Evolutionary conservation across 2,797 vertebrate genomes (phyloP).

Genomic region (Falco novaeseelandiae): DNA sequence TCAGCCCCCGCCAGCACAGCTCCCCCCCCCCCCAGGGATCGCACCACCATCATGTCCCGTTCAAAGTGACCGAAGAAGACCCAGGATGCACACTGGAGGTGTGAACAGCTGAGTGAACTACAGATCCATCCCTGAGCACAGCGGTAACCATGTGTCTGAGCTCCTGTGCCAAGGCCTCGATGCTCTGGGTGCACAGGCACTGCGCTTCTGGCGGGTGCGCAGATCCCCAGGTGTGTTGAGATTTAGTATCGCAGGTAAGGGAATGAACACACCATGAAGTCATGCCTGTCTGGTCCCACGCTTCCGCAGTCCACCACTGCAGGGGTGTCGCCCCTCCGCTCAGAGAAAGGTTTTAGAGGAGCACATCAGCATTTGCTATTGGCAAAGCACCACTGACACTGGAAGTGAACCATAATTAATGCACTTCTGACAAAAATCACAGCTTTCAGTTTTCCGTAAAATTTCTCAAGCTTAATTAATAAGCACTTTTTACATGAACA

Average conservation of each 20-base stretch:
- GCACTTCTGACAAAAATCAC: neutral
- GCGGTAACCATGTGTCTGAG: rapidly evolving
- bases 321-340: rapidly evolving
- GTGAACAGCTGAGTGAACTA: rapidly evolving
- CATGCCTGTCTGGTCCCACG: rapidly evolving
- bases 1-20: rapidly evolving
- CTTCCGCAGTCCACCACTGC: rapidly evolving
- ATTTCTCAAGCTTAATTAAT: neutral
- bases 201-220: rapidly evolving
- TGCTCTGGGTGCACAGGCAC: rapidly evolving
- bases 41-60: rapidly evolving
- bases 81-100: rapidly evolving
- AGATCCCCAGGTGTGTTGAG: rapidly evolving
- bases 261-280: rapidly evolving
- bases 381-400: rapidly evolving
- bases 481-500: neutral
- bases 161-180: rapidly evolving
- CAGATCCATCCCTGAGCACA: rapidly evolving
- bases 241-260: rapidly evolving
- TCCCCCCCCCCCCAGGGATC: rapidly evolving
- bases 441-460: rapidly evolving
- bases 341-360: rapidly evolving
- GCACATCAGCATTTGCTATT: rapidly evolving
- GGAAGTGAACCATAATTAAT: rapidly evolving
- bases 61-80: rapidly evolving